Base-by-base conservation (phyloP, 35 echinoderm and acorn worm genomes). In the Ophioderma brevispina region DNA sequence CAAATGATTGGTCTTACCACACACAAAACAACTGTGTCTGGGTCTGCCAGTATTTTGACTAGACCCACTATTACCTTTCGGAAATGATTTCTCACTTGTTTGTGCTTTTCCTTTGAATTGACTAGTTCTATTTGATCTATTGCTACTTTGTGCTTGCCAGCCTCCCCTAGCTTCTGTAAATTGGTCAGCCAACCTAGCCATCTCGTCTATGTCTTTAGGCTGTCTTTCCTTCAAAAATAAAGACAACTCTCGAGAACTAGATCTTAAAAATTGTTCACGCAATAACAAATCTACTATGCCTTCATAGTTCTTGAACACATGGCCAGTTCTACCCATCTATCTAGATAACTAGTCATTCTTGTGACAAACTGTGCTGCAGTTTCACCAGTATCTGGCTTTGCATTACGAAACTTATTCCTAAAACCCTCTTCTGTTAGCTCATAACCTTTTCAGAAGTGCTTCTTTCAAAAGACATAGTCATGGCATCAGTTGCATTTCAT, bases 371-470 rank as follows among this genome's bases (percentile, higher is more conserved):
- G 94, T 25, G 77, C 13, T 11, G 80, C 77, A 1, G 81, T 50
- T 55, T 96, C 91, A n/a, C 87, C 78, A 39, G 13, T 23, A 18
- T 90, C 87, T 34, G 81, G 91, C 33, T 76, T 80, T 35, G 70
- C 76, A 13, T 76, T 55, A 0, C 82, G 15, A 31, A 96, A 92
- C 63, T 96, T 96, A 14, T 52, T 39, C 50, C 87, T 78, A 59
- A 95, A 92, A 19, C 92, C 92, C 31, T 94, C 91, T 23, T 89
- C 87, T 8, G 90, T 90, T n/a, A 92, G 75, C 33, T 89, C 84
- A 80, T 89, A 93, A n/a, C 37, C 77, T 37, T 32, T 82, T 81
- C 13, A 96, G 59, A 35, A 96, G 64, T 43, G 87, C 76, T 18
- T 11, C 30, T 43, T 93, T 96, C 28, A 93, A 39, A 38, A n/a